These are phyloP conservation scores for Griposia aprilina DNA, from an alignment of 2,888 invertebrate species.

Conservation along the genomic window DNA sequence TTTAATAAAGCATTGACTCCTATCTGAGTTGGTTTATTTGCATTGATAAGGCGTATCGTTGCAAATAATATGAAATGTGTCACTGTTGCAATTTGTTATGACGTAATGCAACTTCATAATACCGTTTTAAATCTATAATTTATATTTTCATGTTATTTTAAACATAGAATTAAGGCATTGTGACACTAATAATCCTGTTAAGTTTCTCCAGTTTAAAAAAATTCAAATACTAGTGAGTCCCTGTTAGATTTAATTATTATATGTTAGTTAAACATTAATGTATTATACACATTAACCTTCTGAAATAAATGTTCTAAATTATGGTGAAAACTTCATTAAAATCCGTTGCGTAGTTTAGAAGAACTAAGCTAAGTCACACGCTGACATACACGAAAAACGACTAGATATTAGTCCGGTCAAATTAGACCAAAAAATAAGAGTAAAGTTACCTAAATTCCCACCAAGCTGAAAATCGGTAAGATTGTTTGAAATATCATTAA, in stretches of 20 bases:
- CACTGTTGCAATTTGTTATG: constrained; percentile 2
- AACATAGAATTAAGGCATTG: too few relatives aligned
- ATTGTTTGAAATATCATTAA: too few relatives aligned
- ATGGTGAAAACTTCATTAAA: background rate
- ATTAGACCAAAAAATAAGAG: too few relatives aligned
- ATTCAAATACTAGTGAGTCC: too few relatives aligned
- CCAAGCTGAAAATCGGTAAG: too few relatives aligned
- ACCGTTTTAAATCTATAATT: too few relatives aligned
- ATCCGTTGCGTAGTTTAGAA: background rate
- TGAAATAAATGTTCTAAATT: background rate
- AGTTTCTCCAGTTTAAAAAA: too few relatives aligned
- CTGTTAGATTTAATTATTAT: background rate
- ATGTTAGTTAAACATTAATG: background rate
- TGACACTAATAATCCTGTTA: too few relatives aligned
- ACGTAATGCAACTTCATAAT: background rate
- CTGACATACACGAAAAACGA: background rate
- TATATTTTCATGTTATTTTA: too few relatives aligned
- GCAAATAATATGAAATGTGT: constrained; percentile 7
- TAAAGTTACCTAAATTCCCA: too few relatives aligned
- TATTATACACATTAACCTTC: background rate
- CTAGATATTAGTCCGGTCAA: too few relatives aligned
- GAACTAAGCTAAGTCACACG: background rate
- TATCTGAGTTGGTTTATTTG: constrained; percentile 35
- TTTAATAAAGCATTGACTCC: background rate
- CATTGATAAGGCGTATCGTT: constrained; percentile 17